phyloP scores from a whole-genome alignment of 2,113 vertebrate species.

The Syngnathus floridae region DNA sequence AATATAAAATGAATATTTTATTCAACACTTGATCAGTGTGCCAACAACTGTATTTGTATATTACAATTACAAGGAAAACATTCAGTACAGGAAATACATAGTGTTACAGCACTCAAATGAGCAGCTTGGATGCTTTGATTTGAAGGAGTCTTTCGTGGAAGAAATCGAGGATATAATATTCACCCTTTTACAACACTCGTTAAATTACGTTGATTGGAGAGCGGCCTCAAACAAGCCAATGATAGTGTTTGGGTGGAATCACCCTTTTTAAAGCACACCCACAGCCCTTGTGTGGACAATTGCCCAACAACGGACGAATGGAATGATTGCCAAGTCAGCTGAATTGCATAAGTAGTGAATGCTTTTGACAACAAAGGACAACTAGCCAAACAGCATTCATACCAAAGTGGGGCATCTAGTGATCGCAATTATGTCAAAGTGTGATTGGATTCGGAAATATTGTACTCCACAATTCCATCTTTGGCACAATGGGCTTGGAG shows the following conservation, averaged over 20 bases:
- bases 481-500: conserved; percentile 18
- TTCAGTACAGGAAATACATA: neutral
- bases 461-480: neutral
- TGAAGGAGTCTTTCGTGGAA: neutral
- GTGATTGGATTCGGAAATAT: neutral
- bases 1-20: neutral
- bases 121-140: neutral
- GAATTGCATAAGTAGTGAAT: neutral
- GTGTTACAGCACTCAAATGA: neutral
- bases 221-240: too few species aligned
- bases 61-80: neutral
- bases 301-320: neutral
- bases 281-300: too few species aligned
- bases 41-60: neutral
- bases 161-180: too few species aligned
- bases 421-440: neutral
- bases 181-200: too few species aligned
- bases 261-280: neutral
- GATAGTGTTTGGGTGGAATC: too few species aligned
- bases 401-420: neutral
- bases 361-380: neutral
- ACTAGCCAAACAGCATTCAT: neutral
- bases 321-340: neutral
- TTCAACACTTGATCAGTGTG: neutral
- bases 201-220: too few species aligned